These are phyloP conservation scores for Pollenia angustigena DNA, from an alignment of 2,888 invertebrate genomes.

Conservation along the genomic window DNA sequence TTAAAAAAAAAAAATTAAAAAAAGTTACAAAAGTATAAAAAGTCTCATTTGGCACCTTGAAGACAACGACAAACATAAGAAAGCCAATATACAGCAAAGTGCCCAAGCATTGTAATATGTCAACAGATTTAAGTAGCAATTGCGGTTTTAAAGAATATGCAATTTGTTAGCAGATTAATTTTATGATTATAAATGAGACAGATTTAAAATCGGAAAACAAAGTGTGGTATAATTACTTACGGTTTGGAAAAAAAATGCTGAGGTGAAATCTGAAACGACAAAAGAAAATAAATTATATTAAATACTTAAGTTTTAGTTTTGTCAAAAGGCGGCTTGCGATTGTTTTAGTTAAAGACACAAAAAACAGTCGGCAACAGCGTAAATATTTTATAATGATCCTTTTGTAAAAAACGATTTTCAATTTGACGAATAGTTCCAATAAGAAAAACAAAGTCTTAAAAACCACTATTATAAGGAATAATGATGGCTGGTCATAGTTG, in stretches of 20 bases:
- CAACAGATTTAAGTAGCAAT: constrained; percentile 42
- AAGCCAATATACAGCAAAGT: not conserved
- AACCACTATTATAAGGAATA: constrained; percentile 60
- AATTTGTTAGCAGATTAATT: constrained; percentile 64
- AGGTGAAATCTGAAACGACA: constrained; percentile 19
- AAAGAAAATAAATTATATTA: not conserved
- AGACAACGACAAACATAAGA: not conserved
- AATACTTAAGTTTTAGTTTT: not conserved
- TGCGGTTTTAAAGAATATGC: constrained; percentile 6
- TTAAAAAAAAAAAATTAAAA: not conserved
- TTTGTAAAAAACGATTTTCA: constrained; percentile 14
- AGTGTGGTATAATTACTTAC: not conserved
- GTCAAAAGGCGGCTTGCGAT: constrained; percentile 25
- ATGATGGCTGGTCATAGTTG: constrained; percentile 58
- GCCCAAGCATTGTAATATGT: constrained; percentile 48
- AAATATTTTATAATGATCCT: constrained; percentile 68
- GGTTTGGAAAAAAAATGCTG: not conserved
- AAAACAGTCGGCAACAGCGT: constrained; percentile 47
- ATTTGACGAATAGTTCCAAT: constrained; percentile 69
- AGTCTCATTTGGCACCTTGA: not conserved
- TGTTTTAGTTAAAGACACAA: not conserved
- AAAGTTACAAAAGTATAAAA: not conserved
- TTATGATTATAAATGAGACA: constrained; percentile 58
- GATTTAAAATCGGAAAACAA: constrained; percentile 38
- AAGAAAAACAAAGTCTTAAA: constrained; percentile 8